Percentiles rank a stretch among this genome's conserved stretches.
Evolutionary conservation across 2,888 invertebrate species (phyloP).

Genomic region (Belgica antarctica): DNA sequence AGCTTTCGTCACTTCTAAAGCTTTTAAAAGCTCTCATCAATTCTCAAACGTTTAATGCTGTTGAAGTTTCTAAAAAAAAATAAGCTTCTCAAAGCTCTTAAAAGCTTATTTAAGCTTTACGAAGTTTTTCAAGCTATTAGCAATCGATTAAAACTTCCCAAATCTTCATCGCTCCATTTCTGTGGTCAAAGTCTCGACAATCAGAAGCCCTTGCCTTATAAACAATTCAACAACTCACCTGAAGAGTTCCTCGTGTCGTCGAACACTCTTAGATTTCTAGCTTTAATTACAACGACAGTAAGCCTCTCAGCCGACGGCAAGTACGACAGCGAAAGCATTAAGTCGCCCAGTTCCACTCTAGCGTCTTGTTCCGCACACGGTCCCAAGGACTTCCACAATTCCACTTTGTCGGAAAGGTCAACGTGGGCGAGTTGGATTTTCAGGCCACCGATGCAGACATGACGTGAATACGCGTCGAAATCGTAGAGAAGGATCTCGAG

Average conservation of each 20-base stretch:
- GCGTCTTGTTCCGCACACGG: conserved; percentile 58
- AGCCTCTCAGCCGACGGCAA: conserved; percentile 86
- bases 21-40: too few species aligned
- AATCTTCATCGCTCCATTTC: too few species aligned
- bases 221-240: conserved; percentile 60
- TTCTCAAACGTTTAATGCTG: too few species aligned
- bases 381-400: conserved; percentile 60
- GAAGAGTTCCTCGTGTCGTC: conserved; percentile 84
- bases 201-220: too few species aligned
- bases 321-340: conserved; percentile 89
- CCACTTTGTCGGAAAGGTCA: conserved; percentile 60
- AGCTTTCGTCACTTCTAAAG: too few species aligned
- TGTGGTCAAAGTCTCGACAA: too few species aligned
- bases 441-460: conserved; percentile 64
- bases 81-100: too few species aligned
- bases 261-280: conserved; percentile 86
- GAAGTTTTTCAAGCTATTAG: too few species aligned
- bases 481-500: conserved; percentile 65
- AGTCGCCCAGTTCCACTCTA: conserved; percentile 83
- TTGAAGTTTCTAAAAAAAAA: too few species aligned
- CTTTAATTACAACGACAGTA: conserved; percentile 88
- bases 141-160: too few species aligned
- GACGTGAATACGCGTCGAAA: conserved; percentile 64
- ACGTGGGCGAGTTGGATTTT: conserved; percentile 60
- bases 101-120: too few species aligned